These are phyloP conservation scores for Poecilia gillii DNA, from an alignment of 2,797 vertebrate species.

Conservation along the genomic window DNA sequence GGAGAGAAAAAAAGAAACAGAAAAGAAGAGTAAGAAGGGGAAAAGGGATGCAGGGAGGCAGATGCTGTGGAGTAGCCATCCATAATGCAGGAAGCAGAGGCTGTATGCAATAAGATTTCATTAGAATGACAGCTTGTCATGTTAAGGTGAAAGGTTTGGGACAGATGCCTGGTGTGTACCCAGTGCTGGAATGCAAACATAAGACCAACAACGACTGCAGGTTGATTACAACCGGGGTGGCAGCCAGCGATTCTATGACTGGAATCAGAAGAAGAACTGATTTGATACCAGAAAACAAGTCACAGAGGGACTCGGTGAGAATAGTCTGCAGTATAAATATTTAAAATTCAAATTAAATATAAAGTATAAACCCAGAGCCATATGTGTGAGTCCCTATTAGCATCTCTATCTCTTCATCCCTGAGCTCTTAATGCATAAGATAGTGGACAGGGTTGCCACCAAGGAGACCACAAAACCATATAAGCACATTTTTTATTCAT, in stretches of 20 bases:
- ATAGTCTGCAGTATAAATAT: conserved; percentile 12
- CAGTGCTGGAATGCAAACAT: conserved; percentile 34
- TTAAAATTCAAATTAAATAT: conserved; percentile 14
- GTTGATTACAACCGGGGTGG: conserved; percentile 6
- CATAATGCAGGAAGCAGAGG: conserved; percentile 67
- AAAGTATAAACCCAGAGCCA: conserved; percentile 8
- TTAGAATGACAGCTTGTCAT: conserved; percentile 68
- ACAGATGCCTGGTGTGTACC: conserved; percentile 25
- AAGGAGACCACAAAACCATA: neutral
- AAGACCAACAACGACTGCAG: conserved; percentile 33
- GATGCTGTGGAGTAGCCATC: conserved; percentile 60
- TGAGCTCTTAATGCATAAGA: neutral
- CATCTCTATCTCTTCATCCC: conserved; percentile 9
- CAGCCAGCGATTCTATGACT: conserved; percentile 14
- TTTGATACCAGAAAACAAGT: conserved; percentile 32
- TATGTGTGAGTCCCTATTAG: conserved; percentile 6
- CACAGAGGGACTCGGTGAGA: conserved; percentile 15
- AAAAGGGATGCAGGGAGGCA: conserved; percentile 47
- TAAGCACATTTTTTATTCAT: neutral
- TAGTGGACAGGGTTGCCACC: neutral
- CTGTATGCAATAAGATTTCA: conserved; percentile 57
- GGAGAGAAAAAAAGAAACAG: neutral
- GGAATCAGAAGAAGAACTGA: conserved; percentile 21
- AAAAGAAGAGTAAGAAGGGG: conserved; percentile 21
- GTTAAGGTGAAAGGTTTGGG: conserved; percentile 55